A percentile compares a stretch with the other conserved stretches of the same genome.
Conservation (phyloP, 2,113 vertebrate species). For the Pangasianodon gigas region DNA sequence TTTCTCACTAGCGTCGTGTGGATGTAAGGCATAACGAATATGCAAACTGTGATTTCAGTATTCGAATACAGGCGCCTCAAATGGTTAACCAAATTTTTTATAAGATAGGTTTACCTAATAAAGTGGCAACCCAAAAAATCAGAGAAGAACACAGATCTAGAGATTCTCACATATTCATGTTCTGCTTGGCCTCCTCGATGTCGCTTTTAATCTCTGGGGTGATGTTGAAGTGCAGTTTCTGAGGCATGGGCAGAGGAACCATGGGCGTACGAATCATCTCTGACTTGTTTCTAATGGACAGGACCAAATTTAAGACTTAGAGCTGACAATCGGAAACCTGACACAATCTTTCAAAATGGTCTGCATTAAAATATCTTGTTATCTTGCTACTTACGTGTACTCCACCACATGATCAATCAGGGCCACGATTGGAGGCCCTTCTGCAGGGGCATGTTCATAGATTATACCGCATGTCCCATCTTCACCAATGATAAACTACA, state of each 20-base stretch:
- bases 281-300: conserved; percentile 76
- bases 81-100: not conserved
- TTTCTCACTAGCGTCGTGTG: not conserved
- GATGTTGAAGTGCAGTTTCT: conserved; percentile 90
- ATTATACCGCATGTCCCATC: conserved; percentile 89
- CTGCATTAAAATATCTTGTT: not conserved
- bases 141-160: not conserved
- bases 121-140: not conserved
- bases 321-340: not conserved
- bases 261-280: conserved; percentile 70
- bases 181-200: conserved; percentile 89
- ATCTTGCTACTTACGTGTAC: conserved; percentile 82
- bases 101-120: not conserved
- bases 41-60: not conserved
- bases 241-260: conserved; percentile 79
- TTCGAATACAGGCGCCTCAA: not conserved
- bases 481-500: conserved; percentile 90
- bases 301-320: not conserved
- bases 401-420: conserved; percentile 90
- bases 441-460: conserved; percentile 90
- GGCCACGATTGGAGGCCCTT: conserved; percentile 89
- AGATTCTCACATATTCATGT: conserved; percentile 85
- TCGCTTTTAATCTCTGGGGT: conserved; percentile 85
- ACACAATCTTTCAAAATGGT: not conserved
- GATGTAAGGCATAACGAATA: not conserved